Conservation (phyloP, 2,113 vertebrate species). For the Trichomycterus rosablanca region DNA sequence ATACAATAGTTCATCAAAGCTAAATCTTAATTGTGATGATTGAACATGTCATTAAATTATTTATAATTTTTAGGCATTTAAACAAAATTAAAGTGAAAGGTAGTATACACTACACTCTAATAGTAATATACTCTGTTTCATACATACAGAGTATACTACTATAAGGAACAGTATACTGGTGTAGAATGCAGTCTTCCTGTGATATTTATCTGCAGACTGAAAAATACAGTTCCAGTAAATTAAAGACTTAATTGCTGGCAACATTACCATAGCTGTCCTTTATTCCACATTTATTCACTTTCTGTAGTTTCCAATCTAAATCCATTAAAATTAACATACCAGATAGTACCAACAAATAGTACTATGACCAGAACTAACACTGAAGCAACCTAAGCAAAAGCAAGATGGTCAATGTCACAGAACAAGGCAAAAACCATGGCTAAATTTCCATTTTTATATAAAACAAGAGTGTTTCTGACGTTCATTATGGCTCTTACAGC, state of each 20-base stretch:
- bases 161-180: too few relatives aligned
- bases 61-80: too few relatives aligned
- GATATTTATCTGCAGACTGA: too few relatives aligned
- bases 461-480: conserved; percentile 25
- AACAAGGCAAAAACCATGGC: conserved; percentile 29
- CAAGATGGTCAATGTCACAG: conserved; percentile 7
- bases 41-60: too few relatives aligned
- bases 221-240: conserved; percentile 6
- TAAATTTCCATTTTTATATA: conserved; percentile 29
- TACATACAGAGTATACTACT: too few relatives aligned
- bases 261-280: conserved; percentile 25
- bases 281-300: conserved; percentile 25
- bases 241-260: conserved; percentile 22
- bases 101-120: too few relatives aligned
- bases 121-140: too few relatives aligned
- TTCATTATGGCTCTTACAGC: conserved; percentile 34
- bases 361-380: conserved; percentile 4
- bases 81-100: too few relatives aligned
- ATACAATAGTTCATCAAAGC: too few relatives aligned
- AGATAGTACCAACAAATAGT: too few relatives aligned
- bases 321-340: conserved; percentile 13
- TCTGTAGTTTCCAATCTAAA: conserved; percentile 3
- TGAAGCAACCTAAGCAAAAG: conserved; percentile 6
- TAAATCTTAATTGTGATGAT: too few relatives aligned
- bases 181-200: too few relatives aligned